Evolutionary conservation across 2,888 invertebrate genomes (phyloP).

Genomic region (Diplazon laetatorius): DNA sequence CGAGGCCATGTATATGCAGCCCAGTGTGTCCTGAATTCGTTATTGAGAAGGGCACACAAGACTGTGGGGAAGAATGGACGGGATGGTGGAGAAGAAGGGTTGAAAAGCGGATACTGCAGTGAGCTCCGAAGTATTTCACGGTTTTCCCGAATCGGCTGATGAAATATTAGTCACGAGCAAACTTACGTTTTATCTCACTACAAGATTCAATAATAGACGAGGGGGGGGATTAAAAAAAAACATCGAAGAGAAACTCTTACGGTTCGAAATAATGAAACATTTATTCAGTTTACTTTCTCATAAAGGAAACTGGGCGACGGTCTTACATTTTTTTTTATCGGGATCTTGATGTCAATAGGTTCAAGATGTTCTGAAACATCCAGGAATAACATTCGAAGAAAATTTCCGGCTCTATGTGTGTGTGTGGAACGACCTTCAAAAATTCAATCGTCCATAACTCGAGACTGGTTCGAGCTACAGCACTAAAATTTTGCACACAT

Average conservation of each 20-base stretch:
- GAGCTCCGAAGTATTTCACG: constrained; percentile 49
- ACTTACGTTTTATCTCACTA: constrained; percentile 14
- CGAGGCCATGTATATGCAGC: constrained; percentile 55
- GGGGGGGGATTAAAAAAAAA: neutral
- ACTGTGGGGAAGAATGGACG: constrained; percentile 23
- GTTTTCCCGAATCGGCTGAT: constrained; percentile 66
- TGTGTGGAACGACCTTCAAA: no score
- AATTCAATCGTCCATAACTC: no score
- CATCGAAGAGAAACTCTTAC: neutral
- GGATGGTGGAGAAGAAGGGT: constrained; percentile 18
- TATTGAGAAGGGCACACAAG: constrained; percentile 49
- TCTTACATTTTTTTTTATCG: neutral
- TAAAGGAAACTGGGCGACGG: neutral
- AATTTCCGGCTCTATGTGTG: no score
- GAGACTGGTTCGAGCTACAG: no score
- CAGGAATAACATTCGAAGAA: no score
- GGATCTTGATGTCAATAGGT: neutral
- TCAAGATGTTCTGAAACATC: no score
- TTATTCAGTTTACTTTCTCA: neutral
- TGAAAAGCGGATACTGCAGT: constrained; percentile 45
- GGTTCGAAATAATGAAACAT: neutral
- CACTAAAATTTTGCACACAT: no score
- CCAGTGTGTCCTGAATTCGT: constrained; percentile 68
- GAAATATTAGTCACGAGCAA: constrained; percentile 57
- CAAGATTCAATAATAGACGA: neutral